Evolutionary conservation across 2,797 vertebrate species (phyloP), one percentile per base, ranked within the genome.

Genomic region (Rhabdophis nuchalis): DNA sequence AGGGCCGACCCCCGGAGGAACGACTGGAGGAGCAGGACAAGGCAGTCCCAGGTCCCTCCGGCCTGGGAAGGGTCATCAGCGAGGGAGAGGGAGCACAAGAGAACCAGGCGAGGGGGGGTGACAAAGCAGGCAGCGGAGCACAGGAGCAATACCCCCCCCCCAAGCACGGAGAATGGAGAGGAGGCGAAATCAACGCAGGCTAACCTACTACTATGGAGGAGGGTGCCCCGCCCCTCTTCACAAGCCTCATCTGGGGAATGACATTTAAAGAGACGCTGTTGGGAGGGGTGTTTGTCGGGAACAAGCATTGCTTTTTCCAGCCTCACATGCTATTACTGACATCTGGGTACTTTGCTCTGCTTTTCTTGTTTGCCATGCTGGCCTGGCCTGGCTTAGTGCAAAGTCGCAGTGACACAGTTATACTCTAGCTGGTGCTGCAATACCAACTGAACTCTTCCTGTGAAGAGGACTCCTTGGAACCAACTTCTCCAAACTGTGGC

Each of bases 151-250:
- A 11, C 27, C 27, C 11, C 27, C 27, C 27, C 11, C 12, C 60
- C 0, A 0, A 64, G 12, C 60, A n/a, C 2, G 12, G 60, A 64
- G 60, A 64, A 64, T 64, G 11, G 60, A 64, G 11, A 64, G 9
- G 9, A 3, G 25, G 25, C 2, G 0, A 12, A 12, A 64, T n/a
- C 11, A 64, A 12, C 1, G 1, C 25, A 29, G 60, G 4, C 27
- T 27, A 64, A n/a, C 60, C 29, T 0, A 64, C 0, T 0, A 5
- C 29, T 64, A 4, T 0, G 60, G 29, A 29, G 12, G 12, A n/a
- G 27, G 11, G 60, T 11, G 10, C 60, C 60, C 10, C 9, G 1
- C 60, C 60, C 60, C 3, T 61, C 25, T 61, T 61, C 60, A 61
- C 60, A 61, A 61, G 27, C 10, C 9, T 61, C 27, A 4, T 10